These are phyloP conservation scores for Drosophila vallismaia DNA, from an alignment of 2,888 invertebrate species.

Conservation along the genomic window DNA sequence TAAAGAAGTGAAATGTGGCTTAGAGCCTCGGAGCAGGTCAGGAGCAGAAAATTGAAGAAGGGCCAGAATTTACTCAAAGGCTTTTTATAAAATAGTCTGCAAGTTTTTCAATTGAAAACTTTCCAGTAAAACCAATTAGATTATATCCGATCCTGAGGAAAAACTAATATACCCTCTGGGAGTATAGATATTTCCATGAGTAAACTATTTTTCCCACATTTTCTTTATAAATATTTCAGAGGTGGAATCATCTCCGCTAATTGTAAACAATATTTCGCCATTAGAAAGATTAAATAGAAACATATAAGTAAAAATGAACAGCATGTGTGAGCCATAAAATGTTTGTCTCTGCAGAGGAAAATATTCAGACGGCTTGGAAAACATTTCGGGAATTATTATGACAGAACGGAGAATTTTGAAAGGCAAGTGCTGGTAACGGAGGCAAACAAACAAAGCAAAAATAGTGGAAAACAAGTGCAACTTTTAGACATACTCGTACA, in stretches of 20 bases:
- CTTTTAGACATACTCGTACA: conserved; percentile 24
- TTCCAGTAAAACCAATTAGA: not conserved
- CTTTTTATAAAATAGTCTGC: not conserved
- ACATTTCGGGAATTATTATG: conserved; percentile 21
- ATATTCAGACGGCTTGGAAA: conserved; percentile 6
- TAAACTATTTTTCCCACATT: conserved; percentile 4
- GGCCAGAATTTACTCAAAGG: conserved; percentile 12
- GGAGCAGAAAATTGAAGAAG: not conserved
- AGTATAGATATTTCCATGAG: too few species aligned
- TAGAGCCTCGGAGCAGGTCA: conserved; percentile 46
- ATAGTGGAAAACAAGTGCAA: conserved; percentile 20
- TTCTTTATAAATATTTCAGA: conserved; percentile 17
- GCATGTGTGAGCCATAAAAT: conserved; percentile 18
- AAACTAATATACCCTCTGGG: not conserved
- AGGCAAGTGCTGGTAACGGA: not conserved
- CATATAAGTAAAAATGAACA: conserved; percentile 25
- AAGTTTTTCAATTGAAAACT: not conserved
- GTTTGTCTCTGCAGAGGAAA: conserved; percentile 15
- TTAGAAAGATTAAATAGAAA: conserved; percentile 68
- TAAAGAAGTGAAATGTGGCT: conserved; percentile 52
- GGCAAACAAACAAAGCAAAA: conserved; percentile 9
- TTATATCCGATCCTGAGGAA: not conserved
- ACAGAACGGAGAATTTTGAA: conserved; percentile 16
- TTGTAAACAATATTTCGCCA: conserved; percentile 65
- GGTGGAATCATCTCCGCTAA: conserved; percentile 20